These are phyloP conservation scores for Manis pentadactyla DNA, from an alignment of 2,797 vertebrate genomes.

Conservation along the genomic window DNA sequence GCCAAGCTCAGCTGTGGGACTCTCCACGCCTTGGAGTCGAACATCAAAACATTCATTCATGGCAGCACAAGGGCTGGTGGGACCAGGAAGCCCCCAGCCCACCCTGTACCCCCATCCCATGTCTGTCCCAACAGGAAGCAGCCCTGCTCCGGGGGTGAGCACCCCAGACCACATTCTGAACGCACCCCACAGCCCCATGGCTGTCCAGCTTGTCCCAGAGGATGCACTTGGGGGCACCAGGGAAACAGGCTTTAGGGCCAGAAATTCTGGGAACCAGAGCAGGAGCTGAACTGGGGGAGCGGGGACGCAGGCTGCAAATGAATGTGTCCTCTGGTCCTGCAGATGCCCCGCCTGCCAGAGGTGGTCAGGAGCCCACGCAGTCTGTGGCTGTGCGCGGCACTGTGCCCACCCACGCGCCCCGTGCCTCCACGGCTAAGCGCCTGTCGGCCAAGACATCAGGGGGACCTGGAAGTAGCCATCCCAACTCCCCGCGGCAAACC, in stretches of 20 bases:
- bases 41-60: rapidly evolving
- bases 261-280: background rate
- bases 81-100: background rate
- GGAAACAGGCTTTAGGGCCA: background rate
- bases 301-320: background rate
- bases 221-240: background rate
- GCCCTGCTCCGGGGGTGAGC: rapidly evolving
- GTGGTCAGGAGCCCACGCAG: rapidly evolving
- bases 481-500: background rate
- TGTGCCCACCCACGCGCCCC: rapidly evolving
- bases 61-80: rapidly evolving
- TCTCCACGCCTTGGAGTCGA: background rate
- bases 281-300: background rate
- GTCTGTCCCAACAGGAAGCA: background rate
- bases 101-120: background rate
- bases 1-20: background rate
- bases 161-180: background rate
- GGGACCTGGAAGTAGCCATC: background rate
- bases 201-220: background rate
- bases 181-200: background rate
- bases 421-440: background rate
- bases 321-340: rapidly evolving
- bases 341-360: background rate
- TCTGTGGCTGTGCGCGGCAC: rapidly evolving
- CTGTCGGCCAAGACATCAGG: background rate